A percentile compares a stretch with the other conserved stretches of the same genome.
Conservation (phyloP, 2,113 vertebrate genomes). For the Rostratula benghalensis region DNA sequence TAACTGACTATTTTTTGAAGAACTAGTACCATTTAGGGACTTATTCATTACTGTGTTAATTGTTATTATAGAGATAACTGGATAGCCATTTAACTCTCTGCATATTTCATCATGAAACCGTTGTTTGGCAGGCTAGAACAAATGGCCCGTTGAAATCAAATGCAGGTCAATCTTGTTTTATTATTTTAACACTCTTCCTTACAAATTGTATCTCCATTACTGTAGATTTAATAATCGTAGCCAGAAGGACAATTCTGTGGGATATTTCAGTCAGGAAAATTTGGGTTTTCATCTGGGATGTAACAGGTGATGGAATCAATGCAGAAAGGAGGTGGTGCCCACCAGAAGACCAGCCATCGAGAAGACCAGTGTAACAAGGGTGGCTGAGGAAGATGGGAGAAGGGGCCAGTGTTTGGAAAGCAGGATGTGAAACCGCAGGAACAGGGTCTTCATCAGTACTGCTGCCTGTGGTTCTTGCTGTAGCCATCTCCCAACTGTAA, state of each 20-base stretch:
- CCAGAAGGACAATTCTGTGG: not conserved
- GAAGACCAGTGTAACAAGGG: not conserved
- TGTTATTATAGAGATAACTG: conserved; percentile 9
- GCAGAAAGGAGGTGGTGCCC: not conserved
- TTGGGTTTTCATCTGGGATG: not conserved
- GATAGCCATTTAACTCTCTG: not conserved
- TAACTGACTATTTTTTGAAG: conserved; percentile 16
- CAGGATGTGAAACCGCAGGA: not conserved
- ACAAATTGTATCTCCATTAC: not conserved
- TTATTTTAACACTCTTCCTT: conserved; percentile 12
- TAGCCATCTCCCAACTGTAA: not conserved
- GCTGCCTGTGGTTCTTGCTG: not conserved
- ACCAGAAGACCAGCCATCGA: not conserved
- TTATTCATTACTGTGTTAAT: conserved; percentile 53
- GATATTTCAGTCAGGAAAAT: not conserved
- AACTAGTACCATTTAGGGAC: conserved; percentile 35
- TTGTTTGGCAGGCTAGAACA: conserved; percentile 24
- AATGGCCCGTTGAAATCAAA: conserved; percentile 22
- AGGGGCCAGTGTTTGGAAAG: not conserved
- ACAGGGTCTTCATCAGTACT: not conserved
- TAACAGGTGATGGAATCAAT: not conserved
- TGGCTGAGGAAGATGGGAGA: not conserved
- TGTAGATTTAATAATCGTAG: not conserved
- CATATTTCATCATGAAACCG: not conserved
- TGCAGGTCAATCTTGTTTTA: not conserved